Evolutionary conservation across 2,888 invertebrate genomes (phyloP).

Genomic region (Deilephila elpenor): DNA sequence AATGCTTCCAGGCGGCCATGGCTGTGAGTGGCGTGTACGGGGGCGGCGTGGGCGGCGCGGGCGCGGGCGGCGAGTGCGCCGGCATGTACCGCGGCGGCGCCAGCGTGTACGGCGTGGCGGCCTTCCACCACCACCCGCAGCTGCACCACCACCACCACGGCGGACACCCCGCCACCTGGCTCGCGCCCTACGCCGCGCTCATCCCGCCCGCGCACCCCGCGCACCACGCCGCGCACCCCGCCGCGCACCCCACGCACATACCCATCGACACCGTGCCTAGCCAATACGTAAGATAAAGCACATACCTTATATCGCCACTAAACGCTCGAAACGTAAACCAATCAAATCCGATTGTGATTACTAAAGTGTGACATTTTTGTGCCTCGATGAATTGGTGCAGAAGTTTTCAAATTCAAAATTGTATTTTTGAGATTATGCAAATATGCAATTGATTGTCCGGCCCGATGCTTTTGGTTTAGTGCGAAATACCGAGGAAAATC

Average conservation of each 20-base stretch:
- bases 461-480: neutral
- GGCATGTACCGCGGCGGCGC: constrained; percentile 77
- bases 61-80: constrained; percentile 70
- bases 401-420: neutral
- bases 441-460: neutral
- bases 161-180: constrained; percentile 76
- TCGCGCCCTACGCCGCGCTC: constrained; percentile 77
- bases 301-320: neutral
- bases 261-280: constrained; percentile 80
- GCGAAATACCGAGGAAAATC: constrained; percentile 24
- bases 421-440: neutral
- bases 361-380: neutral
- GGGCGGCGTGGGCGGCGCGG: constrained; percentile 66
- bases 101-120: constrained; percentile 76
- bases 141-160: constrained; percentile 77
- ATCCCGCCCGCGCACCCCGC: constrained; percentile 72
- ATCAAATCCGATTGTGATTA: too few relatives aligned
- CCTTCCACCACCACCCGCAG: constrained; percentile 77
- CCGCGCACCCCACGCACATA: constrained; percentile 74
- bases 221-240: constrained; percentile 65
- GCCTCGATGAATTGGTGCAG: neutral
- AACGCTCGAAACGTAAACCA: too few relatives aligned
- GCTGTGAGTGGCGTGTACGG: constrained; percentile 78
- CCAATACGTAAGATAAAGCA: constrained; percentile 76
- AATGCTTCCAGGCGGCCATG: constrained; percentile 68